Percentiles rank a stretch among this genome's conserved stretches.
These are phyloP conservation scores for Tribolium madens DNA, from an alignment of 1,140 invertebrate species.

Conservation along the genomic window DNA sequence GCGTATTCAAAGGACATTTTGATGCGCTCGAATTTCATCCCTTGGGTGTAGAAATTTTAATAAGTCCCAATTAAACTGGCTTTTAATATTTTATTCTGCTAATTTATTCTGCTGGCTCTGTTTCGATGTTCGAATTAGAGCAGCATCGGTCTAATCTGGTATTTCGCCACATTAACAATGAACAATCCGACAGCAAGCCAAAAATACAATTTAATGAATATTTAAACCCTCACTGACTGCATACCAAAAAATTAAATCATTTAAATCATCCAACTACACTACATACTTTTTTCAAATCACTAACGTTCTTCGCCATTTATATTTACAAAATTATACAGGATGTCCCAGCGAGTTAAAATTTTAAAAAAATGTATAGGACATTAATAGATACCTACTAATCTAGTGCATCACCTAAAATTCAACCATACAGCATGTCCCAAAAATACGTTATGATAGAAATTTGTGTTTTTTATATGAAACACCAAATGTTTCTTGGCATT, in stretches of 20 bases:
- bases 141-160: slow-evolving; percentile 13
- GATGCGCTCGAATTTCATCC: slow-evolving; percentile 4
- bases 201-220: slow-evolving; percentile 3
- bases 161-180: slow-evolving; percentile 15
- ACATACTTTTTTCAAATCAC: not conserved
- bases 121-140: slow-evolving; percentile 17
- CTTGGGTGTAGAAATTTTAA: slow-evolving; percentile 23
- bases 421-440: no score
- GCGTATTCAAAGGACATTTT: not conserved
- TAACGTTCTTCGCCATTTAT: no score
- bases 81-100: slow-evolving; percentile 25
- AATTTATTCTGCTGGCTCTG: slow-evolving; percentile 16
- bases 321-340: no score
- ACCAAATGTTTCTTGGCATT: no score
- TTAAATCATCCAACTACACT: not conserved
- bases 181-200: slow-evolving; percentile 5
- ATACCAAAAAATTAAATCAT: not conserved
- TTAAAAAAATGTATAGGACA: no score
- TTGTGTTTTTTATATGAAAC: no score
- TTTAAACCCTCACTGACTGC: not conserved
- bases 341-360: no score
- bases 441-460: no score
- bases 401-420: no score
- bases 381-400: no score
- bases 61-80: slow-evolving; percentile 13